Conservation (phyloP, 1,140 invertebrate genomes). For the Heliothis virescens region DNA sequence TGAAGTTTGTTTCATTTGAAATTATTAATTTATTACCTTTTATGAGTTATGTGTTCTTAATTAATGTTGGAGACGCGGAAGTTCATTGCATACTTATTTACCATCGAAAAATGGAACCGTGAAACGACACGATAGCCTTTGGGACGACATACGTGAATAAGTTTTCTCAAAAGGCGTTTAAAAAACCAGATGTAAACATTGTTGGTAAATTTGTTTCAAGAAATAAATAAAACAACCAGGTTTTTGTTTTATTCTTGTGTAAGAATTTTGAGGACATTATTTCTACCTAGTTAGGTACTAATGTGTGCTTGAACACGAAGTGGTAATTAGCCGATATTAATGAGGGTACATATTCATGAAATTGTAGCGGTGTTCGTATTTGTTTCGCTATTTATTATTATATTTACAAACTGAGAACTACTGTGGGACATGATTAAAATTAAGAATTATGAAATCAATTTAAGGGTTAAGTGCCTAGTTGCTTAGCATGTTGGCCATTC, state of each 20-base stretch:
- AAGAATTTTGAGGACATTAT: neutral
- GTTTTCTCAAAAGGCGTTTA: too few relatives aligned
- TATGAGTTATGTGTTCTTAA: neutral
- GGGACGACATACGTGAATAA: too few relatives aligned
- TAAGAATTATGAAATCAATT: too few relatives aligned
- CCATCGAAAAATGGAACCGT: too few relatives aligned
- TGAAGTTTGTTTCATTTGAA: conserved; percentile 23
- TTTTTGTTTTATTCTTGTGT: neutral
- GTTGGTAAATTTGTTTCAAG: neutral
- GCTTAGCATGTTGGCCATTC: too few relatives aligned
- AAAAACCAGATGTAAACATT: too few relatives aligned
- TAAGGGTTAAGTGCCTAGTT: too few relatives aligned
- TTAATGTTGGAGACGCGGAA: neutral
- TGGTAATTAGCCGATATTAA: conserved; percentile 3
- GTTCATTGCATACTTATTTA: too few relatives aligned
- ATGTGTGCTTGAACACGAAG: conserved; percentile 4
- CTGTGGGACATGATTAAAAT: neutral
- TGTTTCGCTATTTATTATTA: neutral
- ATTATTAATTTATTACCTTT: conserved; percentile 16
- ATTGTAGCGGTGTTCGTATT: neutral
- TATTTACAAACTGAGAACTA: neutral
- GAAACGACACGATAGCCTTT: too few relatives aligned
- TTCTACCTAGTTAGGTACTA: neutral
- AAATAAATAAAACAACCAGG: neutral
- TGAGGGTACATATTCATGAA: neutral